Conservation (phyloP, 2,797 vertebrate species). For the Characodon lateralis region DNA sequence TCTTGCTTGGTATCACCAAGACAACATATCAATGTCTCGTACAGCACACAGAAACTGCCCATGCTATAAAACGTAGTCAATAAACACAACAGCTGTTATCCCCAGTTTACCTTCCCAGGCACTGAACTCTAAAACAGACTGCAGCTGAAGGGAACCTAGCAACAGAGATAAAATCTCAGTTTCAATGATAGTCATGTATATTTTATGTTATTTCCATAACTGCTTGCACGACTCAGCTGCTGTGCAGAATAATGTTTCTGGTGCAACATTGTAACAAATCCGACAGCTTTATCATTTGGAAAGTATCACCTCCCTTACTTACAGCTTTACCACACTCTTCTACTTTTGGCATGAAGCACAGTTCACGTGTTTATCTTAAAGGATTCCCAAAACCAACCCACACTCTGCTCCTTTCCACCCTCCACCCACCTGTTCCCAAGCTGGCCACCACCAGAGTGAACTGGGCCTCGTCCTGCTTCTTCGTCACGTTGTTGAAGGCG, state of each 20-base stretch:
- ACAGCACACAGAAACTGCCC: constrained; percentile 65
- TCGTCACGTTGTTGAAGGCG: constrained; percentile 93
- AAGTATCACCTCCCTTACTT: constrained; percentile 11
- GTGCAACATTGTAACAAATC: constrained; percentile 10
- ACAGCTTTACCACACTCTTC: constrained; percentile 27
- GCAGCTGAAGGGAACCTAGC: constrained; percentile 59
- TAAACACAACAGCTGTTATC: constrained; percentile 80
- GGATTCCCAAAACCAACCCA: constrained; percentile 61
- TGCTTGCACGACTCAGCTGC: constrained; percentile 32
- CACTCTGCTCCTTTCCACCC: constrained; percentile 42
- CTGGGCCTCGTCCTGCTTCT: constrained; percentile 87
- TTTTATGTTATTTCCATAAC: constrained; percentile 41
- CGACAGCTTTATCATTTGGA: constrained; percentile 28
- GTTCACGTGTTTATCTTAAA: constrained; percentile 59
- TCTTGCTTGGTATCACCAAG: constrained; percentile 53
- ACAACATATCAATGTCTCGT: constrained; percentile 61
- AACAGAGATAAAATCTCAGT: constrained; percentile 60
- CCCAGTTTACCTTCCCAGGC: constrained; percentile 85
- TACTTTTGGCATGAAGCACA: constrained; percentile 46
- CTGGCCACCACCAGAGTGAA: constrained; percentile 91
- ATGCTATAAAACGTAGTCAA: constrained; percentile 76
- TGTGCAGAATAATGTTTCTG: background rate
- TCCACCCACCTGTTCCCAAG: constrained; percentile 82
- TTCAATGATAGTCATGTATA: constrained; percentile 31
- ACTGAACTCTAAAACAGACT: constrained; percentile 64